Conservation (phyloP, 2,888 invertebrate genomes). For the Plagodis pulveraria region DNA sequence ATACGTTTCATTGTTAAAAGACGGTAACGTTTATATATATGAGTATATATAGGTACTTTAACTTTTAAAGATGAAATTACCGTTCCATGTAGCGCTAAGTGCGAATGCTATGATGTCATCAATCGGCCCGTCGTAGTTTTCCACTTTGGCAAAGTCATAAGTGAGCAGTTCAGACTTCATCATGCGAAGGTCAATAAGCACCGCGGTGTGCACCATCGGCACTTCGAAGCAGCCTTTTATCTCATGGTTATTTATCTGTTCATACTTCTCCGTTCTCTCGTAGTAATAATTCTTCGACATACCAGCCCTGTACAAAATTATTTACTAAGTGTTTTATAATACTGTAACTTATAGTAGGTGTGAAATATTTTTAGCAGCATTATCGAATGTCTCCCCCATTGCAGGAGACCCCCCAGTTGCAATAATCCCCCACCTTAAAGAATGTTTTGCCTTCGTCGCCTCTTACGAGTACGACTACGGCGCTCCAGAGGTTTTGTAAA, state of each 20-base stretch:
- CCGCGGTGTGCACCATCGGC: slow-evolving; percentile 96
- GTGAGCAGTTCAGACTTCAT: slow-evolving; percentile 87
- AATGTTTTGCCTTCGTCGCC: too few species aligned
- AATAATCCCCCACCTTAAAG: too few species aligned
- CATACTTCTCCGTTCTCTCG: slow-evolving; percentile 92
- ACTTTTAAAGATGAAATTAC: slow-evolving; percentile 55
- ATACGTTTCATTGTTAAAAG: too few species aligned
- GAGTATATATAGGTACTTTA: too few species aligned
- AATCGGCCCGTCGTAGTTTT: slow-evolving; percentile 89
- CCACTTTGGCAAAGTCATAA: slow-evolving; percentile 87
- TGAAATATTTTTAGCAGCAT: too few species aligned
- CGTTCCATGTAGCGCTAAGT: slow-evolving; percentile 89
- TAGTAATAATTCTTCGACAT: slow-evolving; percentile 95
- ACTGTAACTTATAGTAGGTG: not conserved
- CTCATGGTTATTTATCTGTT: slow-evolving; percentile 89
- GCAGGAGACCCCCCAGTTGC: too few species aligned
- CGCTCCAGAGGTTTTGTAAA: too few species aligned
- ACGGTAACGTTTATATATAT: too few species aligned
- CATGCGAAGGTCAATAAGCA: slow-evolving; percentile 90
- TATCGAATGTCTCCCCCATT: too few species aligned
- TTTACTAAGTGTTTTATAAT: not conserved
- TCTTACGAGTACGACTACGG: too few species aligned
- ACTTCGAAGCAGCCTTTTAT: slow-evolving; percentile 91
- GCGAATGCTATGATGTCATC: slow-evolving; percentile 98
- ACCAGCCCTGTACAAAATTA: slow-evolving; percentile 82